phyloP scores from a whole-genome alignment of 2,797 vertebrate species.

The Holocentrus rufus region DNA sequence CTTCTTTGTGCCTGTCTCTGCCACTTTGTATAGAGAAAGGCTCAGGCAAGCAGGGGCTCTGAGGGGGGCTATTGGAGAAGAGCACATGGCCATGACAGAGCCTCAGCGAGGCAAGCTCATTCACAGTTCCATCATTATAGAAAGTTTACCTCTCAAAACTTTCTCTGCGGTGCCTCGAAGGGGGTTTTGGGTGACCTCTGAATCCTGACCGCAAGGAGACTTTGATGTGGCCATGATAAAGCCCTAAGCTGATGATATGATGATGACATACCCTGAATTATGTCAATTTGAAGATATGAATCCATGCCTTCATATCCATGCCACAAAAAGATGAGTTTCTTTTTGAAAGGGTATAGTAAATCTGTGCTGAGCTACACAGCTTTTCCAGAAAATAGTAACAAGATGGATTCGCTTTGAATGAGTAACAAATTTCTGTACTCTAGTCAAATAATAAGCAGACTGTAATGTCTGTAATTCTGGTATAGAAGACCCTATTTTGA shows the following conservation, averaged over 20 bases:
- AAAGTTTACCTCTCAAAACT: conserved; percentile 55
- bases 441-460: background rate
- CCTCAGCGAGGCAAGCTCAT: conserved; percentile 50
- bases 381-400: background rate
- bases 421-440: background rate
- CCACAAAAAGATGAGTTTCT: conserved; percentile 13
- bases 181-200: conserved; percentile 42
- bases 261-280: conserved; percentile 45
- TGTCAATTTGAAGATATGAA: conserved; percentile 56
- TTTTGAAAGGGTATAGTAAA: background rate
- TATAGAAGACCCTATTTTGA: conserved; percentile 11
- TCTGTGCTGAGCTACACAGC: background rate
- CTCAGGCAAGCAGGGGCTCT: conserved; percentile 28
- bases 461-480: conserved; percentile 11
- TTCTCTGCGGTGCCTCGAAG: conserved; percentile 36
- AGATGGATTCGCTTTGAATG: background rate
- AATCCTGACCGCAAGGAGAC: conserved; percentile 47
- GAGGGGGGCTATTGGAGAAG: conserved; percentile 36
- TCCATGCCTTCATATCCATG: conserved; percentile 47
- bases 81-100: conserved; percentile 53
- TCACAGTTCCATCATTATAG: conserved; percentile 66
- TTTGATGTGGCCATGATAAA: background rate
- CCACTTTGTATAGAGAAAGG: conserved; percentile 53
- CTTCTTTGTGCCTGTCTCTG: conserved; percentile 65
- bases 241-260: no score